Evolutionary conservation across 2,797 vertebrate genomes (phyloP).

Genomic region (Cetoscarus ocellatus): DNA sequence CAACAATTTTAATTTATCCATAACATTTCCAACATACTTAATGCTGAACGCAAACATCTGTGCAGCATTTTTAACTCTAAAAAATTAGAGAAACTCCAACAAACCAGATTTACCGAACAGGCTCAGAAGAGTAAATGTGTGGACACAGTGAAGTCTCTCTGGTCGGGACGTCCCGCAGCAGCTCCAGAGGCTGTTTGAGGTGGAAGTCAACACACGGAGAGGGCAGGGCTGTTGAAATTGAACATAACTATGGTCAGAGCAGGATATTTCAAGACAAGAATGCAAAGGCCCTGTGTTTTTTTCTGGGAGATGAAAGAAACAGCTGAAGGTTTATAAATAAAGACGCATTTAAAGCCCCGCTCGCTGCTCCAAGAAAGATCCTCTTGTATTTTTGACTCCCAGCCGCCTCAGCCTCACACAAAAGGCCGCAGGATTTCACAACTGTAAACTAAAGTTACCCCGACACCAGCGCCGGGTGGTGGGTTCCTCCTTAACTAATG

Average conservation of each 20-base stretch:
- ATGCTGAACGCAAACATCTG: background rate
- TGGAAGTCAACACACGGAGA: conserved; percentile 40
- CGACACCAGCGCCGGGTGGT: background rate
- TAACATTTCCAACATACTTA: too few species aligned
- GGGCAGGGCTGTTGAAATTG: conserved; percentile 75
- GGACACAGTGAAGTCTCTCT: conserved; percentile 14
- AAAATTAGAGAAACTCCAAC: background rate
- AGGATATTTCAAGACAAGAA: conserved; percentile 88
- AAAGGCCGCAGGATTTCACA: conserved; percentile 72
- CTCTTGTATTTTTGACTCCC: conserved; percentile 76
- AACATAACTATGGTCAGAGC: conserved; percentile 85
- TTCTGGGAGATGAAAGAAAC: conserved; percentile 84
- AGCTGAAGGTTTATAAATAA: conserved; percentile 90
- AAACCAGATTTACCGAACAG: background rate
- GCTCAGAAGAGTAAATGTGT: background rate
- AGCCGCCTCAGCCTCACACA: conserved; percentile 61
- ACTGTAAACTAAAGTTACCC: conserved; percentile 57
- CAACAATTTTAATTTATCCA: too few species aligned
- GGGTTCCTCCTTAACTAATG: conserved; percentile 4
- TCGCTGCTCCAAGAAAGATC: conserved; percentile 77
- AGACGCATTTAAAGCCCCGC: conserved; percentile 82
- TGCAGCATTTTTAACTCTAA: background rate
- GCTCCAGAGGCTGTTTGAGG: conserved; percentile 31
- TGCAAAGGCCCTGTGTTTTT: conserved; percentile 75
- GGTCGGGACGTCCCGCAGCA: conserved; percentile 13